A percentile compares a stretch with the other conserved stretches of the same genome.
phyloP scores from a whole-genome alignment of 2,888 invertebrate species.

The Drosophila prostipennis region DNA sequence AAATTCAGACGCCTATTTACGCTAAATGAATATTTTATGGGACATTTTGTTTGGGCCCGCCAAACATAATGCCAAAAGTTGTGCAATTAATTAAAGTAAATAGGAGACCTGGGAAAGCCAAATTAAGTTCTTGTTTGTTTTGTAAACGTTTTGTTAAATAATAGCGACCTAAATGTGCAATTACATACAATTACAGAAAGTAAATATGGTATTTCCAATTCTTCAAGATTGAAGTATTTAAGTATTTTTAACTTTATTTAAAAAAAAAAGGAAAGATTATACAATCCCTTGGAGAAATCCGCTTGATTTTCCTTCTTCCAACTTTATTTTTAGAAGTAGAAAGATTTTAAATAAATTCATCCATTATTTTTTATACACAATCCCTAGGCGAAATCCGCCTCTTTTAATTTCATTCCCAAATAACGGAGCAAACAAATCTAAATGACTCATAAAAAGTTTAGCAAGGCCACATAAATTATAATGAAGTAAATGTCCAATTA shows the following conservation, averaged over 20 bases:
- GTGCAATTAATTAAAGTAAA: conserved; percentile 58
- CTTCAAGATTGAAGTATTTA: too few relatives aligned
- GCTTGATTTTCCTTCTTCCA: not conserved
- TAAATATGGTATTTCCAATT: not conserved
- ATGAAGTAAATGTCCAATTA: conserved; percentile 46
- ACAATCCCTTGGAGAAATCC: not conserved
- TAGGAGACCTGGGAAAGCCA: not conserved
- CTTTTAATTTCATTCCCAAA: not conserved
- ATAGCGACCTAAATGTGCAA: not conserved
- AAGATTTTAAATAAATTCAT: not conserved
- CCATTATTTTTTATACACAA: not conserved
- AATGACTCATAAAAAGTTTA: conserved; percentile 20
- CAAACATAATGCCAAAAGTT: conserved; percentile 43
- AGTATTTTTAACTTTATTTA: too few relatives aligned
- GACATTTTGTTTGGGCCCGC: conserved; percentile 54
- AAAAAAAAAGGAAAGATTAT: not conserved
- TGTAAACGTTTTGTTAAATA: not conserved
- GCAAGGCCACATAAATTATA: conserved; percentile 20
- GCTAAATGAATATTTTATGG: conserved; percentile 72
- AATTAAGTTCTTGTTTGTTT: not conserved
- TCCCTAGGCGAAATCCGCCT: not conserved
- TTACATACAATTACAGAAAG: not conserved
- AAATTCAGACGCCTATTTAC: conserved; percentile 50
- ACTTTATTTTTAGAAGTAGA: not conserved
- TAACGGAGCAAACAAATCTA: conserved; percentile 1